Conservation (phyloP, 2,113 vertebrate species). For the Hemibates koningsi region DNA sequence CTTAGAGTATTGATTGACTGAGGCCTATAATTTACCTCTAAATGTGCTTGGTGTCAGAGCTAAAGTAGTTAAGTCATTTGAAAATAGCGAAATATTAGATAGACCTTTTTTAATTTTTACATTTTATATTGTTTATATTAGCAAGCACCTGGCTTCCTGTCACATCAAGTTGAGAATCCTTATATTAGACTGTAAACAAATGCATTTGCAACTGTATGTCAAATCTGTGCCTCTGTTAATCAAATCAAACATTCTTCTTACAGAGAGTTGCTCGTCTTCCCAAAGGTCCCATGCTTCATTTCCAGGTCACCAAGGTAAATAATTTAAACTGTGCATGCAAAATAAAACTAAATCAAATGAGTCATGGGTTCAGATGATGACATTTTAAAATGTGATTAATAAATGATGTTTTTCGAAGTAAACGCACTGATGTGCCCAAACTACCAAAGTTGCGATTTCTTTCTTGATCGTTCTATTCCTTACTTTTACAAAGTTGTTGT, state of each 20-base stretch:
- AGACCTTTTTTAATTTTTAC: background rate
- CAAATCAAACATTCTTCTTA: background rate
- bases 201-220: background rate
- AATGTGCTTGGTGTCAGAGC: background rate
- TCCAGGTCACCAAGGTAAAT: constrained; percentile 78
- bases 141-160: background rate
- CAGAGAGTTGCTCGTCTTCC: constrained; percentile 87
- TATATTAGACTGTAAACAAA: background rate
- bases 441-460: background rate
- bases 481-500: background rate
- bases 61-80: background rate
- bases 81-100: background rate
- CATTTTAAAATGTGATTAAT: constrained; percentile 42
- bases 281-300: constrained; percentile 84
- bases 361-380: constrained; percentile 52
- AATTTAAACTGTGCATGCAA: background rate
- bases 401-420: constrained; percentile 68
- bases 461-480: background rate
- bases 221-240: no score
- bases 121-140: background rate
- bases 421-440: constrained; percentile 63
- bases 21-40: background rate
- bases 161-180: background rate
- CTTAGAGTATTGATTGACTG: no score
- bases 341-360: background rate